phyloP scores from a whole-genome alignment of 2,797 vertebrate species.

The Fistularia tabacaria region DNA sequence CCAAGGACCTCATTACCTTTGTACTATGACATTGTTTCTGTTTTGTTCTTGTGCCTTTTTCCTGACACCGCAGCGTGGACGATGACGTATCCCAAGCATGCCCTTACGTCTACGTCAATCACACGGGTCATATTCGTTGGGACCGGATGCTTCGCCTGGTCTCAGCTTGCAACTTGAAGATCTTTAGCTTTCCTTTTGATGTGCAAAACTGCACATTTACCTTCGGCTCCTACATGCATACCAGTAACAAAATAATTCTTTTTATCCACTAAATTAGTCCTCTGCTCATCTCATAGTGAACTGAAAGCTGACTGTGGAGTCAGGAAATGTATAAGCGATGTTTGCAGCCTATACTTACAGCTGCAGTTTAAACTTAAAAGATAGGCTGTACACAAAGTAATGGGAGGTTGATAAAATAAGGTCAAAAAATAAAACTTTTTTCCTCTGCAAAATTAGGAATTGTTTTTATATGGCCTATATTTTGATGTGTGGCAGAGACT shows the following conservation, averaged over 20 bases:
- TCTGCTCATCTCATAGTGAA: too few species aligned
- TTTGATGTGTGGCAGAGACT: too few species aligned
- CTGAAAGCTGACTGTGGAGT: too few species aligned
- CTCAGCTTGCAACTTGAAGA: conserved; percentile 78
- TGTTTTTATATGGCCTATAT: too few species aligned
- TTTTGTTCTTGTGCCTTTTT: background rate
- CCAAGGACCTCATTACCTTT: background rate
- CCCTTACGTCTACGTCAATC: conserved; percentile 79
- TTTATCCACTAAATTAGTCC: too few species aligned
- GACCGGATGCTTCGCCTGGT: conserved; percentile 77
- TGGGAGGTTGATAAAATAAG: too few species aligned
- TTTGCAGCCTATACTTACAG: too few species aligned
- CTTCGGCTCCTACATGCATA: conserved; percentile 78
- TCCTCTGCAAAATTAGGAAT: too few species aligned
- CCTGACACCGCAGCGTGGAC: conserved; percentile 67
- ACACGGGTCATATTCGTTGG: conserved; percentile 78
- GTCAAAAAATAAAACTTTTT: too few species aligned
- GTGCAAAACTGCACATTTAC: conserved; percentile 80
- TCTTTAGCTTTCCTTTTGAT: conserved; percentile 82
- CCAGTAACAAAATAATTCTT: conserved; percentile 60
- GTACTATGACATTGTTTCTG: background rate
- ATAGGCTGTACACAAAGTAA: too few species aligned
- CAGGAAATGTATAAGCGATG: too few species aligned
- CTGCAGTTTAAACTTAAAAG: too few species aligned
- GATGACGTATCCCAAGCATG: conserved; percentile 78